A percentile compares a stretch with the other conserved stretches of the same genome.
Evolutionary conservation across 2,888 invertebrate species (phyloP).

Genomic region (Plebejus anna): DNA sequence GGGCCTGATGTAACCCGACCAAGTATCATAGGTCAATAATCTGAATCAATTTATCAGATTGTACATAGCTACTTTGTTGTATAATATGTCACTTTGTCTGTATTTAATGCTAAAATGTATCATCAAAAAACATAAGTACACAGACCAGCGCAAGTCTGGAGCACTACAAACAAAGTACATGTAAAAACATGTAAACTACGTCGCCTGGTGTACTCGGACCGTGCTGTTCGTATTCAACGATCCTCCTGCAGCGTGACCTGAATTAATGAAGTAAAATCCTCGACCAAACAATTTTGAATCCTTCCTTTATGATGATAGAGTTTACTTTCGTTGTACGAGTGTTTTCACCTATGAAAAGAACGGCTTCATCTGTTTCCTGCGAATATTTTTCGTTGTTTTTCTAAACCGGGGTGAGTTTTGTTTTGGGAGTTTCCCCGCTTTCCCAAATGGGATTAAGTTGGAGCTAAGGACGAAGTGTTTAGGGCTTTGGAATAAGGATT

Average conservation of each 20-base stretch:
- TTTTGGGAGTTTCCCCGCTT: slow-evolving; percentile 16
- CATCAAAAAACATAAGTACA: slow-evolving; percentile 11
- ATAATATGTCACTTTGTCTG: too few relatives aligned
- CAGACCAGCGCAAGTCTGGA: not conserved
- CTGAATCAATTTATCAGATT: too few relatives aligned
- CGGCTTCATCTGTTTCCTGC: slow-evolving; percentile 46
- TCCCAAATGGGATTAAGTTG: slow-evolving; percentile 19
- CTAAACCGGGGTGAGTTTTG: slow-evolving; percentile 34
- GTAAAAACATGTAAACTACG: slow-evolving; percentile 26
- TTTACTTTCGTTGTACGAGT: not conserved
- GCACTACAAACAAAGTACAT: slow-evolving; percentile 13
- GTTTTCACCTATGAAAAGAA: slow-evolving; percentile 32
- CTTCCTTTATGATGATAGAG: not conserved
- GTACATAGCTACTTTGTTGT: too few relatives aligned
- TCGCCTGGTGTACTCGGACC: slow-evolving; percentile 31
- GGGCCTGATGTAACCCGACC: too few relatives aligned
- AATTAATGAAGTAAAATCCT: slow-evolving; percentile 38
- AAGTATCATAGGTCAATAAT: too few relatives aligned
- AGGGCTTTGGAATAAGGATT: not conserved
- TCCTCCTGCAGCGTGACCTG: slow-evolving; percentile 43
- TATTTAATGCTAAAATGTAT: not conserved
- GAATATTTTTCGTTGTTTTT: slow-evolving; percentile 45
- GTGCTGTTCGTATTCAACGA: slow-evolving; percentile 43
- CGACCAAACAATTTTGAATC: not conserved
- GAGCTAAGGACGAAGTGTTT: not conserved